Base-by-base conservation (phyloP, 2,113 vertebrate species). In the Anser cygnoides region DNA sequence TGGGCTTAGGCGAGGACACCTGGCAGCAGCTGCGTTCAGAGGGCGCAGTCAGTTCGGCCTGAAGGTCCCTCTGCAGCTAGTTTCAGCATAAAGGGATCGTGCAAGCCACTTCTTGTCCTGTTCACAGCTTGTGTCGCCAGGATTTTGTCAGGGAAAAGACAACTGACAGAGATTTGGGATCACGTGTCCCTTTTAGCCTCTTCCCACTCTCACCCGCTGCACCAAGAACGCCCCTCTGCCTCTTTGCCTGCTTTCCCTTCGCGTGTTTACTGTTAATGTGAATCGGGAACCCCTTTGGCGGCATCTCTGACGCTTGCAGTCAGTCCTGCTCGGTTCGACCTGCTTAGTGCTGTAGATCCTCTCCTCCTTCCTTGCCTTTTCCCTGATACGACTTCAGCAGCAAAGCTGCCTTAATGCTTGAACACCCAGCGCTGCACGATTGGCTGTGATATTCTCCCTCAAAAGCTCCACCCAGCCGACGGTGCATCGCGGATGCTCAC, bases 321-420 rank as follows among this genome's bases (percentile, higher is more conserved):
- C 62, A 65, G 28, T 41, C 78, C 94, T 84, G 35, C 85, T 77
- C 10, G 50, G 41, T 78, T 70, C 10, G 6, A 50, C 86, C 14
- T 93, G 52, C 21, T 74, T 91, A 87, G 80, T 35, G 6, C 76
- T 19, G 79, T 22, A 74, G 88, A 94, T 75, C 54, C 85, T 92
- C 86, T 89, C 79, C 78, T 68, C 80, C 90, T 85, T 50, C 74
- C 8, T 35, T 78, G 90, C 95, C 35, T 84, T 93, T 87, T 89
- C 84, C 70, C 90, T 91, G 89, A 55, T 58, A 82, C 15, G 85
- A 89, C 89, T 93, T 16, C 54, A 87, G 95, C 90, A 95, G 95
- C 90, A 87, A 72, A 94, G 93, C 90, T 93, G 94, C 84, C 92
- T 96, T 65, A 90, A 46, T 95, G 95, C 88, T 95, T 20, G 39